phyloP scores from a whole-genome alignment of 2,888 invertebrate species.

The Napeogenes inachia region DNA sequence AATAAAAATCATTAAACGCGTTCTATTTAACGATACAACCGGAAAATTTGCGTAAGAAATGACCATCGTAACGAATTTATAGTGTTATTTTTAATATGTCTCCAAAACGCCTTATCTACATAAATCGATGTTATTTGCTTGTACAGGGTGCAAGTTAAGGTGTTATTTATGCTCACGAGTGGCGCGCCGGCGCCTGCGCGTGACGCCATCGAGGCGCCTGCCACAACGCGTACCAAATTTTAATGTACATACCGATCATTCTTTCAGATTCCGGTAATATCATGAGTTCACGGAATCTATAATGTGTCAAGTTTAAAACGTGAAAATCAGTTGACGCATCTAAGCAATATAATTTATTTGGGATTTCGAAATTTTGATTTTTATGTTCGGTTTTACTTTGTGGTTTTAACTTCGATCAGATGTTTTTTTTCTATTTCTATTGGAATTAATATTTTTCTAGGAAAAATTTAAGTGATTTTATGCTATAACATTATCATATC shows the following conservation, averaged over 20 bases:
- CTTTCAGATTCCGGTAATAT: constrained; percentile 56
- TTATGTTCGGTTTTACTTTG: no score
- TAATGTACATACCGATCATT: constrained; percentile 62
- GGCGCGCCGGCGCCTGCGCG: constrained; percentile 53
- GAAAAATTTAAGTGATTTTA: no score
- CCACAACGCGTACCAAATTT: constrained; percentile 55
- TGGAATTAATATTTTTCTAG: no score
- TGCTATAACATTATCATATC: no score
- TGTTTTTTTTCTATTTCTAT: no score
- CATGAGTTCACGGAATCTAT: constrained; percentile 43
- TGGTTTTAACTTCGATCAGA: no score
- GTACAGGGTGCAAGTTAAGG: constrained; percentile 22
- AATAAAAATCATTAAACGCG: not conserved
- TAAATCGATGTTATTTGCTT: constrained; percentile 24
- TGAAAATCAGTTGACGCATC: constrained; percentile 22
- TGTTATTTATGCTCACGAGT: constrained; percentile 37
- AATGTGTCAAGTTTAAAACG: constrained; percentile 28
- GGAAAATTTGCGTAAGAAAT: constrained; percentile 11
- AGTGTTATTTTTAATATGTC: constrained; percentile 22
- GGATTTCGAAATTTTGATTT: no score
- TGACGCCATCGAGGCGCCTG: constrained; percentile 45
- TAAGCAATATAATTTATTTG: not conserved
- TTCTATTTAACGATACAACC: constrained; percentile 4
- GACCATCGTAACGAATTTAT: constrained; percentile 14
- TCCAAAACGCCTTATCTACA: constrained; percentile 25